Base-by-base conservation (phyloP, 2,113 vertebrate species). In the Sturnus vulgaris region DNA sequence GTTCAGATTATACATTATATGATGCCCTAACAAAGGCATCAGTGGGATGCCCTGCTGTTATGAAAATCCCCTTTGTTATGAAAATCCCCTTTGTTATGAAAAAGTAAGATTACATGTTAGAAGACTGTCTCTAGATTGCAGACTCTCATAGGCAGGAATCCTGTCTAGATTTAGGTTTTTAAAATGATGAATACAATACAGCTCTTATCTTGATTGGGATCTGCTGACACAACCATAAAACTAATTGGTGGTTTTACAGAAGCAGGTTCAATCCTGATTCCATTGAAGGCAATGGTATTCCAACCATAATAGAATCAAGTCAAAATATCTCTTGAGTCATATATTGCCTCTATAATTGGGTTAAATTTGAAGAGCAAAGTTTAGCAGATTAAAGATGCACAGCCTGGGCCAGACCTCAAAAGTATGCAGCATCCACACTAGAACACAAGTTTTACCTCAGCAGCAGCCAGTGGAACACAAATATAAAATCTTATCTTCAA, bases 181-280 rank as follows among this genome's bases (percentile, higher is more conserved):
- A 2, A 93, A 91, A 95, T 65, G 0, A 77, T 66, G 31, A 87
- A 90, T 65, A 82, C 70, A 82, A 61, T 61, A 79, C 21, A 59
- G 70, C 27, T 75, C n/a, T 91, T 95, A 94, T 95, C 84, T 95
- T 91, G 70, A 94, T 63, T 21, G 4, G 71, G 31, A 75, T 95
- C 84, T 95, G 70, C 81, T 87, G 89, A 94, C 55, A 77, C 23
- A 87, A 76, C 46, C 70, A 66, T 89, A 92, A 95, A 91, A 92
- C 77, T 79, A 94, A 87, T 82, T 69, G n/a, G 86, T 92, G 72
- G 73, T 92, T 92, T 93, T 82, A 82, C 46, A 91, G 78, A 2
- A 92, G 42, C 87, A 65, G 59, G 73, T 79, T 50, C 70, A 88
- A 80, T 91, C 59, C 86, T 79, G 65, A 81, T 85, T 87, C 46